phyloP scores from a whole-genome alignment of 2,797 vertebrate genomes.

The Pyrocephalus nanus region DNA sequence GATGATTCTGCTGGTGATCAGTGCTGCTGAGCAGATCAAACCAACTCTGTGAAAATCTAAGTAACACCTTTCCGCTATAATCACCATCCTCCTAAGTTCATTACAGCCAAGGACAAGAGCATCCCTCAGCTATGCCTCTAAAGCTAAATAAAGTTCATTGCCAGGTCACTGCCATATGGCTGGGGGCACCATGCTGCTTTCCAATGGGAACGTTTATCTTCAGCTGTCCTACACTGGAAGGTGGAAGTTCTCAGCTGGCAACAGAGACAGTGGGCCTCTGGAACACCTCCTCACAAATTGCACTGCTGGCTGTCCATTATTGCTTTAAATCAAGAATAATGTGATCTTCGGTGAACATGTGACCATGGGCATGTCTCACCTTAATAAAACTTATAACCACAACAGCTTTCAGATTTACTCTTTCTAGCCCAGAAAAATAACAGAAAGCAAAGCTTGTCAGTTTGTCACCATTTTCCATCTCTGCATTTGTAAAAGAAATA shows the following conservation, averaged over 20 bases:
- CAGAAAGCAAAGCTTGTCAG: conserved; percentile 44
- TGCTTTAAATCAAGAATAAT: not conserved
- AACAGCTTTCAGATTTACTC: not conserved
- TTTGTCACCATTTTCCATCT: conserved; percentile 61
- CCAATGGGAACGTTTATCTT: not conserved
- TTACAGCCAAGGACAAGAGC: not conserved
- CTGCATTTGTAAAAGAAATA: conserved; percentile 71
- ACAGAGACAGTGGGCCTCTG: not conserved
- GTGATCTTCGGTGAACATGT: not conserved
- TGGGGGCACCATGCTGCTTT: not conserved
- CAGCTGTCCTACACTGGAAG: not conserved
- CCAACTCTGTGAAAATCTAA: not conserved
- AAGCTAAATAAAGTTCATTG: not conserved
- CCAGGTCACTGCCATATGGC: not conserved
- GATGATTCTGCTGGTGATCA: not conserved
- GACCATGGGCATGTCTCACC: not conserved
- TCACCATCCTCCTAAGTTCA: not conserved
- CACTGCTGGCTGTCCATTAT: not conserved
- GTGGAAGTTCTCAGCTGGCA: not conserved
- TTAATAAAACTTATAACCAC: not conserved
- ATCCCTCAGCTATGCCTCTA: not conserved
- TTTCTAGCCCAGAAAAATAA: conserved; percentile 34
- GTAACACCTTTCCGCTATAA: not conserved
- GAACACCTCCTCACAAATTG: not conserved
- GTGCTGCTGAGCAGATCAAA: not conserved